Evolutionary conservation across 1,140 invertebrate genomes (phyloP), one percentile per base, ranked within the genome.

Genomic region (Cotesia glomerata): DNA sequence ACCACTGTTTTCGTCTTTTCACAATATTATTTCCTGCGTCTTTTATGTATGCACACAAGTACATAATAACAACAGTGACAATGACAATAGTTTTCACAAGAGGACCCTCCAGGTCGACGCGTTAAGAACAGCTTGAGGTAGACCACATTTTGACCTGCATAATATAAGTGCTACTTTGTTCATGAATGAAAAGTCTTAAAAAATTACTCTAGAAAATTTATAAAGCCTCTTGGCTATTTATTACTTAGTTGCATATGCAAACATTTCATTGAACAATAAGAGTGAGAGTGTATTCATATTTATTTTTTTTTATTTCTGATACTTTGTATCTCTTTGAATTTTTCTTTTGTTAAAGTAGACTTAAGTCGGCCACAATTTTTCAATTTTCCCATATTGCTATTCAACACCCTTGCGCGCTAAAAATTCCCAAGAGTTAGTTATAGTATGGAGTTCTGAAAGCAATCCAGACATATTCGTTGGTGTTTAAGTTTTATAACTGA

Each of bases 401-500:
- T 9, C 11, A 9, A 45, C 39, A 45, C 8, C 39, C 7, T 7
- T 45, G 39, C 11, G 39, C 39, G 0, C 7, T 5, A 45, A 45
- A 45, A 45, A 45, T 45, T 45, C 39, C 39, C 39, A 45, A 45
- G 39, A 11, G 39, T 45, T 9, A 45, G 39, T 45, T 7, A 7
- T 45, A 7, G 2, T 11, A 45, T 45, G 11, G 2, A 45, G 26
- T 26, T 3, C 39, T 11, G 8, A 45, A 26, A 2, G 26, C 26
- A 26, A 26, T 26, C 26, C 26, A 26, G 26, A 26, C 1, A 26
- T 26, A 26, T 26, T 26, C 59, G 35, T 16, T 13, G 3, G 26
- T 54, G 56, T 54, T 9, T 32, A 63, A 51, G 36, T 67, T 73
- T 69, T 73, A 58, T 69, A 73, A 73, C 72, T 45, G 51, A 18